Evolutionary conservation across 23 tunicate species (phyloP).

Genomic region (Ascidia mentula): DNA sequence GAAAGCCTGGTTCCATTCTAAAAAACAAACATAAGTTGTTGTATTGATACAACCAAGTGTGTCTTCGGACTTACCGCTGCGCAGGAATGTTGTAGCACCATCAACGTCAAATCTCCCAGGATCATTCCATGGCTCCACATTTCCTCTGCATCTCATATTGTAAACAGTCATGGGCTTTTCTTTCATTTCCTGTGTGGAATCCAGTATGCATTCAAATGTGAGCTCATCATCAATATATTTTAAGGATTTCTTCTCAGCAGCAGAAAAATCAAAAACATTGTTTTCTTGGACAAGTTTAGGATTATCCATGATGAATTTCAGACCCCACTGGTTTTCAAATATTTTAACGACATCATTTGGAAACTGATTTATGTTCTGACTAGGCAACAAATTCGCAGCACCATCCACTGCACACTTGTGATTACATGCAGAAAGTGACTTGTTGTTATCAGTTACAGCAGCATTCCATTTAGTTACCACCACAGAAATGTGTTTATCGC

Average conservation of each 20-base stretch:
- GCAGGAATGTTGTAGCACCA: not conserved
- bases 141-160: not conserved
- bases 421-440: not conserved
- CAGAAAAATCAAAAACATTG: not conserved
- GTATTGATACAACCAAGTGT: not conserved
- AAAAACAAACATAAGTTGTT: not conserved
- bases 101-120: constrained; percentile 10
- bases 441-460: not conserved
- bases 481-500: not conserved
- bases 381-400: not conserved
- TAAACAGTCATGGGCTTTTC: not conserved
- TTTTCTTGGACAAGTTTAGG: not conserved
- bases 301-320: not conserved
- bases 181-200: not conserved
- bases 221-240: not conserved
- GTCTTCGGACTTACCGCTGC: not conserved
- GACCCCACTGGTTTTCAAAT: constrained; percentile 14
- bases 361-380: not conserved
- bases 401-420: not conserved
- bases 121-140: not conserved
- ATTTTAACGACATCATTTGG: constrained; percentile 4
- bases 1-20: not conserved
- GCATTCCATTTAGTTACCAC: constrained; percentile 1
- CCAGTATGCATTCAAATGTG: not conserved
- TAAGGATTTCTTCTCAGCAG: not conserved